Percentiles rank a stretch among this genome's conserved stretches.
phyloP scores from a whole-genome alignment of 2,113 vertebrate genomes.

The Pitta sordida region DNA sequence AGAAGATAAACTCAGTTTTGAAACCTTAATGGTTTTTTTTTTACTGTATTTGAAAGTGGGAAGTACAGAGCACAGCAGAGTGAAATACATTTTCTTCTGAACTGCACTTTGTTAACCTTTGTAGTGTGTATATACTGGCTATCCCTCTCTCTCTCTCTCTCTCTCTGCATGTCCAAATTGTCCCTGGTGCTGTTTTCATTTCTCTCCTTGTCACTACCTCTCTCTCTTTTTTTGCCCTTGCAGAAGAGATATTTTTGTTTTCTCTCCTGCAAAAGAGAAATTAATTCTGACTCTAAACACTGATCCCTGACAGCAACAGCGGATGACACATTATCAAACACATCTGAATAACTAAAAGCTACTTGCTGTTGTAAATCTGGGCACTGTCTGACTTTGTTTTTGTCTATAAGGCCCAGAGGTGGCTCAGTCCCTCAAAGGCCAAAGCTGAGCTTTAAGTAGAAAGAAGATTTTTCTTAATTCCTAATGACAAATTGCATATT shows the following conservation, averaged over 20 bases:
- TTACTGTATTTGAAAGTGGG: not conserved
- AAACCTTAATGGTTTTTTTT: not conserved
- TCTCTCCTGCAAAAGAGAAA: constrained; percentile 20
- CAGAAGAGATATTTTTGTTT: constrained; percentile 22
- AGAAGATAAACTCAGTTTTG: not conserved
- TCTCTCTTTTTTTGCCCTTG: not conserved
- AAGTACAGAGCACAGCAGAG: not conserved
- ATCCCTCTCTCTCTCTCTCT: too few relatives aligned
- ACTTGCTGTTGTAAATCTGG: constrained; percentile 62
- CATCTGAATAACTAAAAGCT: constrained; percentile 41
- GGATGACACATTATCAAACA: constrained; percentile 49
- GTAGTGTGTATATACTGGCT: not conserved
- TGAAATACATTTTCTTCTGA: not conserved
- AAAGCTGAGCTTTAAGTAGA: not conserved
- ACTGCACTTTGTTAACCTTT: not conserved
- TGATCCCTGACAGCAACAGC: constrained; percentile 20
- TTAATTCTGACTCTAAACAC: constrained; percentile 41
- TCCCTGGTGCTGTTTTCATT: not conserved
- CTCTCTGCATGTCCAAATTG: not conserved
- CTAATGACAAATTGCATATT: constrained; percentile 51
- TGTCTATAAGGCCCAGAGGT: constrained; percentile 47
- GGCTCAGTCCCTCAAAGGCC: constrained; percentile 43
- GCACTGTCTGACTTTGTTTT: constrained; percentile 52
- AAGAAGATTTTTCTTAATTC: constrained; percentile 41
- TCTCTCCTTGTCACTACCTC: not conserved